Evolutionary conservation across 2,113 vertebrate genomes (phyloP), one percentile per base, ranked within the genome.

Genomic region (Otolemur garnettii): DNA sequence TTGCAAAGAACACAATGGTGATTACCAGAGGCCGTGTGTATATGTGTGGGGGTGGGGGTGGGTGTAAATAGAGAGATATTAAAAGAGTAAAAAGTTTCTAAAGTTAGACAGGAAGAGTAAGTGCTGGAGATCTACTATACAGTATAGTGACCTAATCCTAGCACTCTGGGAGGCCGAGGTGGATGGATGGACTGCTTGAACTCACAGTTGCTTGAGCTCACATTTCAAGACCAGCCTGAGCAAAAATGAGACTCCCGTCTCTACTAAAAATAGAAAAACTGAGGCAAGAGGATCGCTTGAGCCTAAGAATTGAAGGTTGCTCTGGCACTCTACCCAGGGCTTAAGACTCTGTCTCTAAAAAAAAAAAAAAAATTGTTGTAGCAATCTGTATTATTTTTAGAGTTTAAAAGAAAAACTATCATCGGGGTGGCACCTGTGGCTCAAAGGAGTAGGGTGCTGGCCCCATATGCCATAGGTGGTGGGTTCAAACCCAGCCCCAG

Each of bases 381-480:
- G 42, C 5, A 78, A 91, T 38, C 17, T 79, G 1, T 78, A n/a
- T 17, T 62, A n/a, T 95, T n/a, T 0, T 64, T 64, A 12, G 60
- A 88, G 45, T 38, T 38, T 38, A n/a, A 81, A 79, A 79, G 89
- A 96, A 84, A 66, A 81, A 42, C 30, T 74, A 80, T 45, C 53
- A 96, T 57, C 26, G 90, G 38, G 38, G 38, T 38, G 38, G 38
- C 38, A 38, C 38, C 38, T 38, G 38, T 38, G 38, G 38, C 38
- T 38, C 38, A 38, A 38, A 38, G 38, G 38, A 38, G 38, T 38
- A 38, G 38, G 38, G 38, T 38, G 38, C 38, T 38, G 38, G 38
- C 38, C 38, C 38, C 38, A 38, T 38, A 38, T 38, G 38, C 38
- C 38, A 38, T 38, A 38, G 38, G 38, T 38, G 38, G 38, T 38